Conservation (phyloP, 1,140 invertebrate genomes). For the Drosophila pachea region DNA sequence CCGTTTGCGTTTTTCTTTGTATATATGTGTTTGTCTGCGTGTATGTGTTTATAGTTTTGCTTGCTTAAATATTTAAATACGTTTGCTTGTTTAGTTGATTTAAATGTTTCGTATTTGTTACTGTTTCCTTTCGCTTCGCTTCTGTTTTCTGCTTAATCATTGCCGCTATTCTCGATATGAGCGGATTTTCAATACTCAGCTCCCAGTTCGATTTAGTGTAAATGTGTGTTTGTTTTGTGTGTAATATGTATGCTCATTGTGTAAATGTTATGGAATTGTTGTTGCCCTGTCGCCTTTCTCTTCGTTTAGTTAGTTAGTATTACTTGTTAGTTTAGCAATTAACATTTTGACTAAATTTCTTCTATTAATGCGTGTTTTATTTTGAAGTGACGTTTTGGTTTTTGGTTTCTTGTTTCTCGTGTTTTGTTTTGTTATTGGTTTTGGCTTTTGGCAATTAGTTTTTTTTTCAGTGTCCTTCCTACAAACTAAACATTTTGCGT, state of each 20-base stretch:
- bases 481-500: slow-evolving; percentile 70
- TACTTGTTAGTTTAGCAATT: slow-evolving; percentile 62
- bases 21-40: too few relatives aligned
- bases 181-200: slow-evolving; percentile 34
- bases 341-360: slow-evolving; percentile 75
- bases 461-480: slow-evolving; percentile 67
- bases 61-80: slow-evolving; percentile 47
- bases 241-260: slow-evolving; percentile 23
- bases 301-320: slow-evolving; percentile 24
- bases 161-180: slow-evolving; percentile 11
- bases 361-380: slow-evolving; percentile 50
- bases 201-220: slow-evolving; percentile 34
- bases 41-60: slow-evolving; percentile 13
- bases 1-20: slow-evolving; percentile 40
- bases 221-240: slow-evolving; percentile 1
- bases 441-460: slow-evolving; percentile 1
- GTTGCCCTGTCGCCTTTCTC: slow-evolving; percentile 11
- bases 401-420: slow-evolving; percentile 4
- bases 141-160: slow-evolving; percentile 43
- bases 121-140: slow-evolving; percentile 20
- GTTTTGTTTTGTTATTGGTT: slow-evolving; percentile 5
- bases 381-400: slow-evolving; percentile 45
- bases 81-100: slow-evolving; percentile 51
- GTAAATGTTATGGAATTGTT: slow-evolving; percentile 47
- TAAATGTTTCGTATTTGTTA: slow-evolving; percentile 30